Percentiles rank a stretch among this genome's conserved stretches.
phyloP scores from a whole-genome alignment of 2,888 invertebrate species.

The Enchytraeus crypticus region DNA sequence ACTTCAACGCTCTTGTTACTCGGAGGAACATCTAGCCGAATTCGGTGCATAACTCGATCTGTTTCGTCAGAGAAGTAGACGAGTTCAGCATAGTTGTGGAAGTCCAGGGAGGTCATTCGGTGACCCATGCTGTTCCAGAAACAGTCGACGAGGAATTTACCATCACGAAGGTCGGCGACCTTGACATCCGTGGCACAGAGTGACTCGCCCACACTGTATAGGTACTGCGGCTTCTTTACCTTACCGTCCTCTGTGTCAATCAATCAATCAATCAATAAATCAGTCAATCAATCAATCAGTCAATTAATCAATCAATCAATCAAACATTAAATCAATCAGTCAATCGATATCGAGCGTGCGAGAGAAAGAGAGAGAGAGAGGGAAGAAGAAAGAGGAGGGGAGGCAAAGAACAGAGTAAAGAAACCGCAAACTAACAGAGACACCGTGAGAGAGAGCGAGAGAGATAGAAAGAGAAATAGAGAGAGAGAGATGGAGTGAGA shows the following conservation, averaged over 20 bases:
- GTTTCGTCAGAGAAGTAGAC: constrained; percentile 20
- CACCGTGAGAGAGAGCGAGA: no score
- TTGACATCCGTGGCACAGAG: constrained; percentile 14
- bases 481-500: no score
- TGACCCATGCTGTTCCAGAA: constrained; percentile 11
- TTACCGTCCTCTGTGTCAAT: constrained; percentile 2
- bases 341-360: no score
- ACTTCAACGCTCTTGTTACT: background rate
- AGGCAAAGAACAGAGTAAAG: no score
- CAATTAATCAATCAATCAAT: no score
- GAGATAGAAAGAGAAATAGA: no score
- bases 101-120: constrained; percentile 13
- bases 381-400: no score
- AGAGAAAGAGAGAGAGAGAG: no score
- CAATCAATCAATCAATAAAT: no score
- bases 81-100: constrained; percentile 10
- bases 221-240: constrained; percentile 12
- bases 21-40: background rate
- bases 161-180: constrained; percentile 6
- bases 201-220: constrained; percentile 14
- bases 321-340: no score
- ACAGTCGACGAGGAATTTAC: background rate
- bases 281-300: no score
- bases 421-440: no score
- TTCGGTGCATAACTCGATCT: constrained; percentile 4